Evolutionary conservation across 2,797 vertebrate species (phyloP).

Genomic region (Mus caroli): DNA sequence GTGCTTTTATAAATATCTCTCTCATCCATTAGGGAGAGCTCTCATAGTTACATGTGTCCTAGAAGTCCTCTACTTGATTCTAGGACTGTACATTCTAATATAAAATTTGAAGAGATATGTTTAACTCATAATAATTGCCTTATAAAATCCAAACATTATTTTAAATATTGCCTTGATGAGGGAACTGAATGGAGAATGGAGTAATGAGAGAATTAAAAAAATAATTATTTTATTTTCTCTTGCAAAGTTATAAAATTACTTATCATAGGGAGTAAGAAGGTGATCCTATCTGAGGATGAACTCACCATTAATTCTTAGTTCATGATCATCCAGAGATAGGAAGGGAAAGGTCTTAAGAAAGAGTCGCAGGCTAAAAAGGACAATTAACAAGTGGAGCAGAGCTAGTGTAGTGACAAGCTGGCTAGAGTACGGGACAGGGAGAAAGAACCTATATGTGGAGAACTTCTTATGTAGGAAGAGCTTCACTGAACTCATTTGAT

Average conservation of each 20-base stretch:
- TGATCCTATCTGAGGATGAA: background rate
- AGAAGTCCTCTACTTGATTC: background rate
- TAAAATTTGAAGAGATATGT: background rate
- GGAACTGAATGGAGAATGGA: background rate
- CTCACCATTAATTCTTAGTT: background rate
- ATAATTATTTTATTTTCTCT: background rate
- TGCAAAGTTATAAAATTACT: conserved; percentile 36
- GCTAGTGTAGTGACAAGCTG: background rate
- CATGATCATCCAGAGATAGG: background rate
- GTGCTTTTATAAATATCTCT: background rate
- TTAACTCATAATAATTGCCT: background rate
- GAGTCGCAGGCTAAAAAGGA: background rate
- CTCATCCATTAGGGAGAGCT: background rate
- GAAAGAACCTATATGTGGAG: background rate
- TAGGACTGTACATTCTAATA: background rate
- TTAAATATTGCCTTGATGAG: background rate
- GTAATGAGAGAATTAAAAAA: background rate
- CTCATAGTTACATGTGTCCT: too few relatives aligned
- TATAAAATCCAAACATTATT: background rate
- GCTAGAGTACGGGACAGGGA: background rate
- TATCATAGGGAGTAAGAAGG: background rate
- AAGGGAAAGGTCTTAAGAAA: background rate
- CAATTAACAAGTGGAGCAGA: background rate
- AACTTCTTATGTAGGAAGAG: background rate
- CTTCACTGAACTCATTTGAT: background rate